Base-by-base conservation (phyloP, 2,113 vertebrate species). In the Notothenia coriiceps region DNA sequence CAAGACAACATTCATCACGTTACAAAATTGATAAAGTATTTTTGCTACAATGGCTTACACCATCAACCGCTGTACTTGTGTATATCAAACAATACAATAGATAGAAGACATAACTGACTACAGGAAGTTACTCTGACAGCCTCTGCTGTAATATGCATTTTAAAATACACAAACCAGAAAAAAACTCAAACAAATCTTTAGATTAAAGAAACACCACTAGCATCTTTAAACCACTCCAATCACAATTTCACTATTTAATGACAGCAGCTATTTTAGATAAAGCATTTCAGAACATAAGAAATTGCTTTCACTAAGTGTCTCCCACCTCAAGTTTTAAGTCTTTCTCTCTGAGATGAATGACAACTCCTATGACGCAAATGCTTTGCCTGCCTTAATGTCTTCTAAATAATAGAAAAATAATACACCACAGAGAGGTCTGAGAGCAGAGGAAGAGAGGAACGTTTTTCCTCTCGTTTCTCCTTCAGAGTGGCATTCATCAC, bases 401-500 rank as follows among this genome's bases (percentile, higher is more conserved):
- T 49, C 22, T 57, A 5, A 0, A 49, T 2, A 11, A 33, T 29
- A 79, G 52, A 82, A 35, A 35, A 51, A 49, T 63, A 29, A 57
- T 11, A 6, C 50, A 44, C 47, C 1, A 10, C 52, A 47, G 73
- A 46, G 61, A 29, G 14, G 29, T 76, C 68, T 67, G 57, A 70
- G 61, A 70, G 63, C 20, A 10, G 61, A 40, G 50, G 61, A 62
- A 57, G 60, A 67, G 66, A 74, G 67, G 70, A 77, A 6, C 50
- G 80, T 84, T 66, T 74, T n/a, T 84, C 72, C 22, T 69, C 57
- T 65, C n/a, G 17, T 83, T 84, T 52, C 74, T 83, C 29, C 60
- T 71, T 80, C 66, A 50, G 70, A 73, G 82, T 5, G 35, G 55
- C 81, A 92, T 92, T 87, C 70, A 85, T 91, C 86, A 83, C 79